Evolutionary conservation across 2,113 vertebrate genomes (phyloP).

Genomic region (Daphoenositta chrysoptera): DNA sequence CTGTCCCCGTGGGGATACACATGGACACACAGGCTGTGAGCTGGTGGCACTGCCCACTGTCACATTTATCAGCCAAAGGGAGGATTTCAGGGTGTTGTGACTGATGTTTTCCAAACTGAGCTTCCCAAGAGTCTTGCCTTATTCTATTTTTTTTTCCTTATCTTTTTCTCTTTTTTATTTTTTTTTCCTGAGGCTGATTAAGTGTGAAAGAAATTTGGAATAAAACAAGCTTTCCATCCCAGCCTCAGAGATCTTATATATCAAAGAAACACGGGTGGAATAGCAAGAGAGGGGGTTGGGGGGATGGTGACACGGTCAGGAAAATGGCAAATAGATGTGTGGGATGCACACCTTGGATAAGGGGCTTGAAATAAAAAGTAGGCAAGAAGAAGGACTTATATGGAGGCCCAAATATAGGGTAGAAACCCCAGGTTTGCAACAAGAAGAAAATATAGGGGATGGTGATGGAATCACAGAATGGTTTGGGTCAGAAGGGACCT

Average conservation of each 20-base stretch:
- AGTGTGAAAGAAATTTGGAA: background rate
- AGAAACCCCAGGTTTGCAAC: background rate
- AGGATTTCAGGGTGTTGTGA: background rate
- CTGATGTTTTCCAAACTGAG: background rate
- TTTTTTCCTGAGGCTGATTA: background rate
- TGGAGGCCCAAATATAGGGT: background rate
- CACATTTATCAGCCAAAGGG: background rate
- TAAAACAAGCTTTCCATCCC: background rate
- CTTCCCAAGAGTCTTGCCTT: background rate
- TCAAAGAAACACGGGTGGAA: background rate
- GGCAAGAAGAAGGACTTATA: background rate
- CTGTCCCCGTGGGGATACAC: rapidly evolving
- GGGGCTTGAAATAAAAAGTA: background rate
- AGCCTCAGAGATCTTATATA: background rate
- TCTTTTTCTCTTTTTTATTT: too few species aligned
- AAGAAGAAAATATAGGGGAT: rapidly evolving
- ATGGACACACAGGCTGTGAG: background rate
- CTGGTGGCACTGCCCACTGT: background rate
- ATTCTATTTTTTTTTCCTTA: too few species aligned
- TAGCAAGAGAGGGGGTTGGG: background rate
- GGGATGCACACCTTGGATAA: background rate
- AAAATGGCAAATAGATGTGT: rapidly evolving
- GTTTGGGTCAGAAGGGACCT: background rate
- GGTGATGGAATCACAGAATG: background rate
- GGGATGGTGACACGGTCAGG: background rate